Conservation (phyloP, 1,140 invertebrate genomes). For the Drosophila tristis region DNA sequence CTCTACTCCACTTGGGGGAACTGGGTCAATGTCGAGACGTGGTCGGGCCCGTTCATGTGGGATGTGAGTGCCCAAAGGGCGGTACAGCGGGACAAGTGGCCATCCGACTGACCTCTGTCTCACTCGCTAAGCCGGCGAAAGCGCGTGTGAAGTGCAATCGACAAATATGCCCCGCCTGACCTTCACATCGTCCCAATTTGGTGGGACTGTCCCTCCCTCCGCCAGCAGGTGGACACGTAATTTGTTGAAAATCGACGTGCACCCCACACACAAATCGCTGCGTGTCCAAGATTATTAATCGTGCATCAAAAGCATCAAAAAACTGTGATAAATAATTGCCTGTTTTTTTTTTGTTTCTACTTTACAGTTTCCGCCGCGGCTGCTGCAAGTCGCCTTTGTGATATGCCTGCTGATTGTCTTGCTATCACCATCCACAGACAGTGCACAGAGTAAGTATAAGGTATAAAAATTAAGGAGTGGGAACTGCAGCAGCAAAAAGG, state of each 20-base stretch:
- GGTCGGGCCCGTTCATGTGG: constrained; percentile 36
- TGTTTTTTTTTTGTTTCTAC: constrained; percentile 34
- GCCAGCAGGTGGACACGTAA: constrained; percentile 70
- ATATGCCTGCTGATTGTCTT: constrained; percentile 85
- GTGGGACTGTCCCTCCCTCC: not conserved
- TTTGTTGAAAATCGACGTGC: constrained; percentile 66
- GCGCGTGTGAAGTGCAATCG: constrained; percentile 8
- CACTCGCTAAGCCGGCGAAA: not conserved
- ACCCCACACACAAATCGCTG: constrained; percentile 63
- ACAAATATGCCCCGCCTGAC: constrained; percentile 5
- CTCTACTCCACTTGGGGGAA: constrained; percentile 24
- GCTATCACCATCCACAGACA: constrained; percentile 85
- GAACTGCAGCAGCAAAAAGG: constrained; percentile 26
- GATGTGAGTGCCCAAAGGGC: constrained; percentile 25
- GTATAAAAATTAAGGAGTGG: not conserved
- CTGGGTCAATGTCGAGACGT: constrained; percentile 73
- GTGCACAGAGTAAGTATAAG: constrained; percentile 85
- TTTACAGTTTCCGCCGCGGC: constrained; percentile 86
- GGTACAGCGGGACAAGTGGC: constrained; percentile 27
- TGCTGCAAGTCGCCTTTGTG: constrained; percentile 85
- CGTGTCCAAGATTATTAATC: constrained; percentile 44
- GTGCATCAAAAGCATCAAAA: constrained; percentile 47
- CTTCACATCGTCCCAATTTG: constrained; percentile 39
- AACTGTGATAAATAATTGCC: constrained; percentile 52
- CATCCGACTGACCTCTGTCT: constrained; percentile 29